A percentile compares a stretch with the other conserved stretches of the same genome.
These are phyloP conservation scores for Parnassius glacialis DNA, from an alignment of 2,888 invertebrate species.

Conservation along the genomic window DNA sequence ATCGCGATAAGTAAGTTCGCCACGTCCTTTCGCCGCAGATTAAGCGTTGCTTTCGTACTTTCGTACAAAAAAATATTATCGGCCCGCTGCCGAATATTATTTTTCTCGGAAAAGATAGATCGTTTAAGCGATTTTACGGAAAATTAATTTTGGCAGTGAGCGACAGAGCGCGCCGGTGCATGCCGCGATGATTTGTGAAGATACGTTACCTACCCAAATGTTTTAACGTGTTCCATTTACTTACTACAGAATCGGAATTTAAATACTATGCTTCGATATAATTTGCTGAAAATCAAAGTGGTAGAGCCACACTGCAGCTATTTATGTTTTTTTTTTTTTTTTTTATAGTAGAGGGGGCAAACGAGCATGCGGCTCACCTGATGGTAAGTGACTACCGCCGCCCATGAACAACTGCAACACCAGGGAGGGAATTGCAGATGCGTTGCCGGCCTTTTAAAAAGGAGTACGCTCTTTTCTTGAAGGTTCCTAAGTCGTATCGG, in stretches of 20 bases:
- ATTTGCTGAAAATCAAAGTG: too few relatives aligned
- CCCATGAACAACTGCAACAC: too few relatives aligned
- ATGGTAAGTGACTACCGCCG: too few relatives aligned
- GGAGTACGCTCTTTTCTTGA: too few relatives aligned
- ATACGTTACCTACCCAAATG: constrained; percentile 38
- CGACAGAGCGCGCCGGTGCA: constrained; percentile 58
- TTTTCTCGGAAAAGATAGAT: constrained; percentile 76
- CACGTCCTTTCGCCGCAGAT: constrained; percentile 53
- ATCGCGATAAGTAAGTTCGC: constrained; percentile 59
- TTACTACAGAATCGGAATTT: neutral
- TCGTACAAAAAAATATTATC: constrained; percentile 58
- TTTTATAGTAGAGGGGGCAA: too few relatives aligned
- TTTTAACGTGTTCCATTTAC: neutral
- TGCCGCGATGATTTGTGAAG: constrained; percentile 66
- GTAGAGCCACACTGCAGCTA: too few relatives aligned
- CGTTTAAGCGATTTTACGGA: constrained; percentile 73
- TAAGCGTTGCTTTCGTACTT: constrained; percentile 55
- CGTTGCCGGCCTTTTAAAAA: too few relatives aligned
- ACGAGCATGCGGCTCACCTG: too few relatives aligned
- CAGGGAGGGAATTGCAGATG: too few relatives aligned
- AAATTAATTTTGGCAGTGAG: constrained; percentile 77
- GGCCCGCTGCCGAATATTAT: constrained; percentile 61
- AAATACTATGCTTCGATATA: too few relatives aligned
- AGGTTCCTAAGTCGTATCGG: too few relatives aligned
- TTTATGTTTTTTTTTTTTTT: too few relatives aligned